Base-by-base conservation (phyloP, 1,140 invertebrate genomes). In the Drosophila truncata region DNA sequence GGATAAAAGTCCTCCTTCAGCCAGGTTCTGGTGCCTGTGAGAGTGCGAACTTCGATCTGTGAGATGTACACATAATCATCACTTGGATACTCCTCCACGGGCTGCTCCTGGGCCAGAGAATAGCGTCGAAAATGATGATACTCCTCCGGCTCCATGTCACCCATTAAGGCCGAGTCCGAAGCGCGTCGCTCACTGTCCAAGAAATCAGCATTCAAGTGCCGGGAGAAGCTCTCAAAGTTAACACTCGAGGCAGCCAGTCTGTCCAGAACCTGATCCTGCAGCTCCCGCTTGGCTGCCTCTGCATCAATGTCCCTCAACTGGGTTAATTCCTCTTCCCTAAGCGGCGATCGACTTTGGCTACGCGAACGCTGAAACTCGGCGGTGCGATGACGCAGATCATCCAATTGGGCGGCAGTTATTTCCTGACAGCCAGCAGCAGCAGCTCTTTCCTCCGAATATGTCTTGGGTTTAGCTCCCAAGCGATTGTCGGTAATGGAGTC, bases 41-140 rank as follows among this genome's bases (percentile, higher is more conserved):
- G 58, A 0, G 91, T 85, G 18, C 78, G 74, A 13, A 92, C 83
- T 42, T 92, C 91, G 16, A 92, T 78, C 44, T 92, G 82, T 0
- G 91, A 90, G 16, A 92, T 82, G 37, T 78, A 92, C 10, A 92
- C 78, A 23, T 64, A 92, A 18, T 92, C 91, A 58, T 92, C 91
- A 31, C 62, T 91, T 0, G 91, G 91, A 66, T 92, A 92, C 42
- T 92, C 84, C 65, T 92, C 91, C 4, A 90, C 78, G 0, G 83
- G 90, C 23, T 91, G 77, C 57, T 92, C 91, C 63, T 92, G 91
- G 10, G 85, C 80, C 25, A 92, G 54, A 1, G 91, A 92, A 18
- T 84, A 92, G 33, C 91, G 82, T 1, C 91, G 63, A 41, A 82
- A 92, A 33, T 92, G 91, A 69, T 92, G 91, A 64, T 92, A 92